Evolutionary conservation across 2,888 invertebrate species (phyloP).

Genomic region (Neocrepidodera transversa): DNA sequence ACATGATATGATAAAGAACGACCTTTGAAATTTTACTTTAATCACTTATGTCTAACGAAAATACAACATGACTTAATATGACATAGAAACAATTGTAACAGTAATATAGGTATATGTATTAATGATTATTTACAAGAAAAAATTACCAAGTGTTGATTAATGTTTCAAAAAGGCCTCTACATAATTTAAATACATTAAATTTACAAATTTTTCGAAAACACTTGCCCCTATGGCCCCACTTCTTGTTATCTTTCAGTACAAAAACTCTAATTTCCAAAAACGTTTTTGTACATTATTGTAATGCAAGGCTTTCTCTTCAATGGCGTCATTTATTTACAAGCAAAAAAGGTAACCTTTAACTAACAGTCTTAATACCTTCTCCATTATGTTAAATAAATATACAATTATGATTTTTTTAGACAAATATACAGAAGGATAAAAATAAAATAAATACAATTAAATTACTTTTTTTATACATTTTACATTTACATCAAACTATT

Average conservation of each 20-base stretch:
- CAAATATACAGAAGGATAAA: background rate
- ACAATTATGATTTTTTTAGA: conserved; percentile 2
- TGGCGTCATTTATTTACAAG: conserved; percentile 15
- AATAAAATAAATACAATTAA: conserved; percentile 3
- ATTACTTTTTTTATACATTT: background rate
- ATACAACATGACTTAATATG: conserved; percentile 9
- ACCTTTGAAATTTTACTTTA: conserved; percentile 3
- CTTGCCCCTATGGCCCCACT: conserved; percentile 40
- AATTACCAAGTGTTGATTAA: conserved; percentile 23
- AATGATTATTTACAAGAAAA: conserved; percentile 27
- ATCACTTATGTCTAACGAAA: conserved; percentile 6
- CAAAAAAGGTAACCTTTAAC: conserved; percentile 21
- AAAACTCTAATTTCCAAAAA: background rate
- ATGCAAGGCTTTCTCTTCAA: conserved; percentile 27
- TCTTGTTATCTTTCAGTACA: background rate
- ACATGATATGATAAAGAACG: too few relatives aligned
- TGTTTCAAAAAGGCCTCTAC: conserved; percentile 35
- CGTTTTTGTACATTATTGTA: conserved; percentile 24
- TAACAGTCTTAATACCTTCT: conserved; percentile 27
- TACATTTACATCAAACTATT: too few relatives aligned
- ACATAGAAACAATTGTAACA: conserved; percentile 16
- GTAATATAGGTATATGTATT: conserved; percentile 22
- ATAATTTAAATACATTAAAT: conserved; percentile 32
- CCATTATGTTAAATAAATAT: conserved; percentile 21
- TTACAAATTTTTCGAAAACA: conserved; percentile 29